Evolutionary conservation across 1,140 invertebrate genomes (phyloP).

Genomic region (Drosophila malerkotliana): DNA sequence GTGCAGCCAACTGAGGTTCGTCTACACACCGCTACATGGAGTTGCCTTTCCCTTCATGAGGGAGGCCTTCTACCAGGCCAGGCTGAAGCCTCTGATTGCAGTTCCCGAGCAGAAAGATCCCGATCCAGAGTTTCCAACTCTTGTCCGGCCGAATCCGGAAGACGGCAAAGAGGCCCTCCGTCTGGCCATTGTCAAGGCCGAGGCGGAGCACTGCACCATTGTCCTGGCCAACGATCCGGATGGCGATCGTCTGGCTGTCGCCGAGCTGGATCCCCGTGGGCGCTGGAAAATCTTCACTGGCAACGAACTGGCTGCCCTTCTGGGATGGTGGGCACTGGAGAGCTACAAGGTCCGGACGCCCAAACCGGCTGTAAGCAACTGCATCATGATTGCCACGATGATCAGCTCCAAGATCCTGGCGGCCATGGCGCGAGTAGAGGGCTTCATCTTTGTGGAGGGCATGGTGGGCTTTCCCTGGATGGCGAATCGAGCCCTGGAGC

Average conservation of each 20-base stretch:
- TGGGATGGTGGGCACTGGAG: conserved; percentile 97
- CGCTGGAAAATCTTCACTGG: conserved; percentile 97
- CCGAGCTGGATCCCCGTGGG: conserved; percentile 89
- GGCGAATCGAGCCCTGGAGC: conserved; percentile 93
- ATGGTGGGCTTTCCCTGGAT: conserved; percentile 99
- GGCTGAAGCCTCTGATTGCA: conserved; percentile 91
- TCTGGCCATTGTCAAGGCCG: conserved; percentile 93
- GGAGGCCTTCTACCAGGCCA: conserved; percentile 90
- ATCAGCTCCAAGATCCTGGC: conserved; percentile 98
- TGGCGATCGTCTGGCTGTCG: conserved; percentile 96
- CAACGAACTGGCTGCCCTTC: conserved; percentile 96
- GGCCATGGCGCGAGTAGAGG: conserved; percentile 92
- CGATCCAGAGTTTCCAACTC: conserved; percentile 96
- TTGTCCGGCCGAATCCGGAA: conserved; percentile 98
- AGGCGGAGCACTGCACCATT: conserved; percentile 88
- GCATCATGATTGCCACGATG: conserved; percentile 95
- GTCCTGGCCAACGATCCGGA: conserved; percentile 99
- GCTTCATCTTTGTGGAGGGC: conserved; percentile 96
- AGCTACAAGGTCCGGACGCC: conserved; percentile 86
- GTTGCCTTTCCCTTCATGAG: conserved; percentile 94
- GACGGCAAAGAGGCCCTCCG: conserved; percentile 95
- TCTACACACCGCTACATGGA: conserved; percentile 98
- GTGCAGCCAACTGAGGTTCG: conserved; percentile 63
- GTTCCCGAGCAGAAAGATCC: conserved; percentile 94
- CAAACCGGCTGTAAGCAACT: conserved; percentile 84